phyloP scores from a whole-genome alignment of 2,888 invertebrate genomes.

The Therioaphis trifolii region DNA sequence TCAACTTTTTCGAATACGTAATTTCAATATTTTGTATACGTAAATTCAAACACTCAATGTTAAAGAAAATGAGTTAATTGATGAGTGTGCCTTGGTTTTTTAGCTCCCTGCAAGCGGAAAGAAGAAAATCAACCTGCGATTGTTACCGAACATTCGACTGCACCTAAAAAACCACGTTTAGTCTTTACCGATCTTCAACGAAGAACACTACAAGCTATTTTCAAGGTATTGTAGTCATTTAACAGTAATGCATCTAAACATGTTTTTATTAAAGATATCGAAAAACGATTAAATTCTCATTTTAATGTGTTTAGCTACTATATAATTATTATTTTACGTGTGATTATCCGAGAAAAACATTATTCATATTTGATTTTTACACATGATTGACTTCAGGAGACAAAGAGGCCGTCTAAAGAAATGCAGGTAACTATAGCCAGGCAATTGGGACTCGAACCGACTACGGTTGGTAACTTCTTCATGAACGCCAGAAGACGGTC shows the following conservation, averaged over 20 bases:
- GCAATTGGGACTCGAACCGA: slow-evolving; percentile 95
- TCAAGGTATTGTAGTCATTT: slow-evolving; percentile 88
- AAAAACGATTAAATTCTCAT: no score
- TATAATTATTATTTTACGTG: no score
- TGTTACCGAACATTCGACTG: slow-evolving; percentile 78
- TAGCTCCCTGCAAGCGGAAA: slow-evolving; percentile 88
- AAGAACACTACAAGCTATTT: slow-evolving; percentile 99
- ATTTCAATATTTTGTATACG: no score
- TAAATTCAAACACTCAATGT: no score
- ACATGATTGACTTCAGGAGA: slow-evolving; percentile 78
- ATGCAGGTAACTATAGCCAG: slow-evolving; percentile 99
- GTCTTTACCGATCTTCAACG: slow-evolving; percentile 99
- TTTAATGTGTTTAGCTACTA: no score
- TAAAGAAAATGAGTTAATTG: no score
- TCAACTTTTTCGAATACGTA: no score
- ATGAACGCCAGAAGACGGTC: slow-evolving; percentile 99
- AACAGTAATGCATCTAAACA: no score
- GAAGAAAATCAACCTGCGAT: slow-evolving; percentile 77
- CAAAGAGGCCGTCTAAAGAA: slow-evolving; percentile 98
- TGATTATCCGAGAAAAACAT: no score
- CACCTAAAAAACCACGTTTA: slow-evolving; percentile 99
- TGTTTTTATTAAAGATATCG: no score
- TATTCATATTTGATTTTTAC: no score
- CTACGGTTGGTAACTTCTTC: slow-evolving; percentile 99
- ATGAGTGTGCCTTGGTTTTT: slow-evolving; percentile 60